These are phyloP conservation scores for Aphodius granarius DNA, from an alignment of 2,888 invertebrate species.

Conservation along the genomic window DNA sequence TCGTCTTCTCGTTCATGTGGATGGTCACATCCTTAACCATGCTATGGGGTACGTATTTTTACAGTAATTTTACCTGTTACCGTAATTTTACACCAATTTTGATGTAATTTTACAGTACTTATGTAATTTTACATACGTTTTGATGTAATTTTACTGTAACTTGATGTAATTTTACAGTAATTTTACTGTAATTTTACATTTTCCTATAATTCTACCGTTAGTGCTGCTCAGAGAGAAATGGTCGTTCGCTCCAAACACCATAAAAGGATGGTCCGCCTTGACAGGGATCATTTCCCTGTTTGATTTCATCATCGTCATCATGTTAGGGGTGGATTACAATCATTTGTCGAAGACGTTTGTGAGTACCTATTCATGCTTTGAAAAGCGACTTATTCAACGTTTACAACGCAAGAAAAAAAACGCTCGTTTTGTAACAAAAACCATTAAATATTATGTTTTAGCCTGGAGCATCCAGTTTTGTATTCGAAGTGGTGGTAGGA, in stretches of 20 bases:
- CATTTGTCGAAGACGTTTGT: too few species aligned
- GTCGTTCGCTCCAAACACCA: background rate
- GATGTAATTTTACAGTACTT: too few species aligned
- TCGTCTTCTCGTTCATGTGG: constrained; percentile 35
- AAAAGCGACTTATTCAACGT: background rate
- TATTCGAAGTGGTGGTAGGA: constrained; percentile 38
- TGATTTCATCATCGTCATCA: constrained; percentile 11
- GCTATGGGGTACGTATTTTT: constrained; percentile 32
- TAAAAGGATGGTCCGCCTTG: constrained; percentile 8
- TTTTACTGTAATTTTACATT: constrained; percentile 10
- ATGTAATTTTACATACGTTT: too few species aligned
- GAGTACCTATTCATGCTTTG: too few species aligned
- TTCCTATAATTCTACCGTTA: constrained; percentile 3
- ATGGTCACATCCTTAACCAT: constrained; percentile 33
- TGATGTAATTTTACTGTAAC: background rate
- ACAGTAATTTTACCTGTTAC: too few species aligned
- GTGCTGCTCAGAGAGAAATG: constrained; percentile 3
- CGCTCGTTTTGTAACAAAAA: background rate
- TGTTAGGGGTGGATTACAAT: constrained; percentile 15
- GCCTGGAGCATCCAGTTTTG: background rate
- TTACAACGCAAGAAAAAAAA: too few species aligned
- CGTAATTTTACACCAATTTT: too few species aligned
- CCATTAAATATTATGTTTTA: too few species aligned
- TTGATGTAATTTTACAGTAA: background rate
- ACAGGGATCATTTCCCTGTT: constrained; percentile 12